Percentiles rank a stretch among this genome's conserved stretches.
phyloP scores from a whole-genome alignment of 2,113 vertebrate genomes.

The Meleagris gallopavo region DNA sequence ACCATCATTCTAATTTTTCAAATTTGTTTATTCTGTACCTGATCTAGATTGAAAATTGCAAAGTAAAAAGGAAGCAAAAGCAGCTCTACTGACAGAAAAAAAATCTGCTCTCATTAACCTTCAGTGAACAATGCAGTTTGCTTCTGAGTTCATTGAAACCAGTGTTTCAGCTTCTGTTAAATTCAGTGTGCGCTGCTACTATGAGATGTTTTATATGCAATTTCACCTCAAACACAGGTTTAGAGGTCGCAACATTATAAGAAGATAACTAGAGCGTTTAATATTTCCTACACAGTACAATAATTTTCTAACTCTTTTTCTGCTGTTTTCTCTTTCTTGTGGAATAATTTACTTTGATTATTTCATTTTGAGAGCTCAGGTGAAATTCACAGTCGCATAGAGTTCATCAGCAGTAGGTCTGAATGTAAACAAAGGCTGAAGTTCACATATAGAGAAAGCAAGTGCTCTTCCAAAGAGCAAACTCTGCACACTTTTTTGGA shows the following conservation, averaged over 20 bases:
- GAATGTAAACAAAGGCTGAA: not conserved
- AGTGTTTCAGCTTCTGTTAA: not conserved
- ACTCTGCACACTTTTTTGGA: not conserved
- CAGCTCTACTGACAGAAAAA: not conserved
- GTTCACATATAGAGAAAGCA: not conserved
- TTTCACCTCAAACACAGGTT: not conserved
- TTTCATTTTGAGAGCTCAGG: not conserved
- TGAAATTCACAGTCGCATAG: not conserved
- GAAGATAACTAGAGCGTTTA: not conserved
- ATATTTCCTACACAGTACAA: not conserved
- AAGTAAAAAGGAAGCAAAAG: not conserved
- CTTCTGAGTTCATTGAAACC: not conserved
- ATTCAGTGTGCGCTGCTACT: not conserved
- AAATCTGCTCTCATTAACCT: not conserved
- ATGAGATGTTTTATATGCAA: not conserved
- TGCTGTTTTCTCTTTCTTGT: not conserved
- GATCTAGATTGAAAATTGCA: not conserved
- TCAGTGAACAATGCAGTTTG: not conserved
- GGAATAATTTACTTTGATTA: not conserved
- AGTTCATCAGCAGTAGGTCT: not conserved
- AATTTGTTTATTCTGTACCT: not conserved
- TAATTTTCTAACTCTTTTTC: not conserved
- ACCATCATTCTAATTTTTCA: not conserved
- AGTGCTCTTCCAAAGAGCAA: not conserved
- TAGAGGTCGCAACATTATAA: not conserved